Conservation (phyloP, 2,888 invertebrate species). For the Tholera decimalis region DNA sequence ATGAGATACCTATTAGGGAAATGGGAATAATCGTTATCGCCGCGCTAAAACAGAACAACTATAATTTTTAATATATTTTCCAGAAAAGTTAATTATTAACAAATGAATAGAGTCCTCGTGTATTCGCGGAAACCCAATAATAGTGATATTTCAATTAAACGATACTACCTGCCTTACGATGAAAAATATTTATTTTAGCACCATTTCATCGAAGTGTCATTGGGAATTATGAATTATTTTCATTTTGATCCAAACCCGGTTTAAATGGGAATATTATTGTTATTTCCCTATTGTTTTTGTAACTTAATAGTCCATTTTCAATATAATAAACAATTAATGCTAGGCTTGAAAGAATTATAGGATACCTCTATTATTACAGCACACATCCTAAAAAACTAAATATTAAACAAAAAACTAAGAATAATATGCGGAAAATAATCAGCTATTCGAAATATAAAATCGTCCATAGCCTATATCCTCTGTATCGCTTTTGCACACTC, state of each 20-base stretch:
- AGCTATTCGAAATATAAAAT: slow-evolving; percentile 13
- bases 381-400: too few relatives aligned
- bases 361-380: too few relatives aligned
- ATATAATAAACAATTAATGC: background rate
- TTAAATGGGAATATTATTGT: background rate
- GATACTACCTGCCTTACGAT: background rate
- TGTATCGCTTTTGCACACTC: slow-evolving; percentile 48
- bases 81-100: background rate
- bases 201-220: background rate
- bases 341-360: too few relatives aligned
- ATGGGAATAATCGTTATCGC: background rate
- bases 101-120: slow-evolving; percentile 2
- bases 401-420: too few relatives aligned
- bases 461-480: slow-evolving; percentile 11
- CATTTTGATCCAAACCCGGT: background rate
- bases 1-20: background rate
- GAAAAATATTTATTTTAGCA: background rate
- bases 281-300: background rate
- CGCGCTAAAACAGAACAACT: background rate
- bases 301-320: background rate
- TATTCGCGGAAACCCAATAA: background rate
- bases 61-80: background rate
- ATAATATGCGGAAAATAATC: slow-evolving; percentile 3
- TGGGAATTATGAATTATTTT: background rate
- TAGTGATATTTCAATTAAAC: slow-evolving; percentile 3